Evolutionary conservation across 2,888 invertebrate species (phyloP).

Genomic region (Fissipunctia ypsillon): DNA sequence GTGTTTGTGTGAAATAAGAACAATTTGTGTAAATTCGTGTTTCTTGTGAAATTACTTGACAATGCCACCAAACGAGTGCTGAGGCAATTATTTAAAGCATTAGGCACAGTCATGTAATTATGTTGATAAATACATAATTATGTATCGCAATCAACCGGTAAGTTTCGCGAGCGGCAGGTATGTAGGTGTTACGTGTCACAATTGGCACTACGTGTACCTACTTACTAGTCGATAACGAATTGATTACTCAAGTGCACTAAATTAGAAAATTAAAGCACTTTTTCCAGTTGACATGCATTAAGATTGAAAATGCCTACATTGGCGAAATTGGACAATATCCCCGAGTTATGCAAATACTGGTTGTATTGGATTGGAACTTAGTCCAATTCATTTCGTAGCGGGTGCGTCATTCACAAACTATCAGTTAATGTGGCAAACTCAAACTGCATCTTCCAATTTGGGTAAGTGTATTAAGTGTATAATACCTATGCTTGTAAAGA

Average conservation of each 20-base stretch:
- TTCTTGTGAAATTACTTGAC: slow-evolving; percentile 45
- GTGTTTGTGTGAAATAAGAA: slow-evolving; percentile 40
- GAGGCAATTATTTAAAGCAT: slow-evolving; percentile 47
- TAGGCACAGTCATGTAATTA: slow-evolving; percentile 25
- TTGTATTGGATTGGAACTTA: not conserved
- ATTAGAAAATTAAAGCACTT: not conserved
- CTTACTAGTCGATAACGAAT: not conserved
- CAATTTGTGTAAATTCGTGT: slow-evolving; percentile 42
- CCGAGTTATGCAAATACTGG: not conserved
- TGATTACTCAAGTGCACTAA: not conserved
- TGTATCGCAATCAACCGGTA: slow-evolving; percentile 44
- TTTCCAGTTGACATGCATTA: not conserved
- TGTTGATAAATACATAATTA: slow-evolving; percentile 45
- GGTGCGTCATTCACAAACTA: not conserved
- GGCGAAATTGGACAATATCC: not conserved
- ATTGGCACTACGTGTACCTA: not conserved
- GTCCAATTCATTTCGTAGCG: not conserved
- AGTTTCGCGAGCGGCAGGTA: slow-evolving; percentile 17
- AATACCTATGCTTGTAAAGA: not conserved
- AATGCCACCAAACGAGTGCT: slow-evolving; percentile 40
- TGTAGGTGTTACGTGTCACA: slow-evolving; percentile 9
- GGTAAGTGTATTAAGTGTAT: not conserved
- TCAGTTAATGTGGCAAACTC: not conserved
- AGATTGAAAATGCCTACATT: not conserved
- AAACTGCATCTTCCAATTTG: slow-evolving; percentile 11